Percentiles rank a stretch among this genome's conserved stretches.
phyloP scores from a whole-genome alignment of 2,113 vertebrate species.

The Spilogale gracilis region DNA sequence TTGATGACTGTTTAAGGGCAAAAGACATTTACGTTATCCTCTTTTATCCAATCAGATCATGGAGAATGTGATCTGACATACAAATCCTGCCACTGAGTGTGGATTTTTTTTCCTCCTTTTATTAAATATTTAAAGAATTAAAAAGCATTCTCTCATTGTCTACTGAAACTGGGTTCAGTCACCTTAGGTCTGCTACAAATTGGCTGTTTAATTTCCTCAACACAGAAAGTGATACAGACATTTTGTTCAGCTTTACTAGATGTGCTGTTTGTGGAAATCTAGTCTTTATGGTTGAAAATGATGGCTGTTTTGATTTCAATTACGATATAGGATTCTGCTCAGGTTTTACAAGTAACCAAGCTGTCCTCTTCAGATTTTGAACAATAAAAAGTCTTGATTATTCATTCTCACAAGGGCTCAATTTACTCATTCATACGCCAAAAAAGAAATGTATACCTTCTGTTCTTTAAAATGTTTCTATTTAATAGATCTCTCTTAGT shows the following conservation, averaged over 20 bases:
- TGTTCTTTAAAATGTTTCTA: constrained; percentile 40
- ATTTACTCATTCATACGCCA: constrained; percentile 50
- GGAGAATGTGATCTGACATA: not conserved
- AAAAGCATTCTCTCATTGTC: not conserved
- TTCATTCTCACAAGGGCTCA: not conserved
- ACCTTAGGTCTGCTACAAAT: not conserved
- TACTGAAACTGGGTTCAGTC: not conserved
- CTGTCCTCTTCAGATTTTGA: not conserved
- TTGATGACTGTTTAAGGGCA: not conserved
- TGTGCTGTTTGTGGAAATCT: not conserved
- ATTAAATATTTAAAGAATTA: constrained; percentile 27
- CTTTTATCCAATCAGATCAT: not conserved
- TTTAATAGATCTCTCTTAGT: not conserved
- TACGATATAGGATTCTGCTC: not conserved
- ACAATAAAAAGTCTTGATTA: not conserved
- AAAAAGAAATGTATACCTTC: not conserved
- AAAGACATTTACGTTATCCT: not conserved
- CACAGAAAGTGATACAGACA: not conserved
- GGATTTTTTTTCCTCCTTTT: not conserved
- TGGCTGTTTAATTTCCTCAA: not conserved
- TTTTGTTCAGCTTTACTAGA: not conserved
- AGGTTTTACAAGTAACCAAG: not conserved
- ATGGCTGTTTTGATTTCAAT: constrained; percentile 10
- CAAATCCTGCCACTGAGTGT: not conserved
- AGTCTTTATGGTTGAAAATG: not conserved